These are phyloP conservation scores for Notechis scutatus DNA, from an alignment of 2,113 vertebrate species.

Conservation along the genomic window DNA sequence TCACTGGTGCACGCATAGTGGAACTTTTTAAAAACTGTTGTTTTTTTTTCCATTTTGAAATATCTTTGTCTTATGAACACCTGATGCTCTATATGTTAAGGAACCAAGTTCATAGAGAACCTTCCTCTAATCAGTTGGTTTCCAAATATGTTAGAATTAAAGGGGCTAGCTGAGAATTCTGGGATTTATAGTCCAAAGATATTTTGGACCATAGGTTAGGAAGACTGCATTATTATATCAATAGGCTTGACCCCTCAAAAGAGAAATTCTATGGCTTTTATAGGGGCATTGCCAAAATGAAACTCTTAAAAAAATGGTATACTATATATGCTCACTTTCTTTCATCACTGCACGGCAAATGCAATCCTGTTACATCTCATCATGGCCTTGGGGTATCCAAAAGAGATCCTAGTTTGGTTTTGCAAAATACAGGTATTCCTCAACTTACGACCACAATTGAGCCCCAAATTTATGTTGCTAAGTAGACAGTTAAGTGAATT, in stretches of 20 bases:
- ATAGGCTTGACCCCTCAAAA: neutral
- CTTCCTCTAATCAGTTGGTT: neutral
- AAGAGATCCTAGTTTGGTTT: neutral
- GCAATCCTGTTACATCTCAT: neutral
- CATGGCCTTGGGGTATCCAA: neutral
- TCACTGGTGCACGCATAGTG: neutral
- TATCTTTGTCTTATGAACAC: neutral
- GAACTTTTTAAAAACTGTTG: neutral
- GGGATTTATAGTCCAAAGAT: neutral
- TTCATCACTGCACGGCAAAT: neutral
- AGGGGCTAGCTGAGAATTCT: neutral
- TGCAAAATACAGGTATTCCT: neutral
- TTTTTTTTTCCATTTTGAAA: neutral
- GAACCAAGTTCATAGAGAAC: neutral
- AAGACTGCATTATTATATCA: neutral
- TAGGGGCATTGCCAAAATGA: neutral
- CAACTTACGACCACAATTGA: neutral
- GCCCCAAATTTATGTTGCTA: too few species aligned
- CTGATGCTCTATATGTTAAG: neutral
- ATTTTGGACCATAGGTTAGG: neutral
- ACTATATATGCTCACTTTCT: neutral
- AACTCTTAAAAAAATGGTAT: neutral
- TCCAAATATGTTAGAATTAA: neutral
- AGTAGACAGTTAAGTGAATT: too few species aligned
- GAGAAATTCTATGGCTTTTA: neutral